Base-by-base conservation (phyloP, 1,140 invertebrate species). In the Coptotermes formosanus region DNA sequence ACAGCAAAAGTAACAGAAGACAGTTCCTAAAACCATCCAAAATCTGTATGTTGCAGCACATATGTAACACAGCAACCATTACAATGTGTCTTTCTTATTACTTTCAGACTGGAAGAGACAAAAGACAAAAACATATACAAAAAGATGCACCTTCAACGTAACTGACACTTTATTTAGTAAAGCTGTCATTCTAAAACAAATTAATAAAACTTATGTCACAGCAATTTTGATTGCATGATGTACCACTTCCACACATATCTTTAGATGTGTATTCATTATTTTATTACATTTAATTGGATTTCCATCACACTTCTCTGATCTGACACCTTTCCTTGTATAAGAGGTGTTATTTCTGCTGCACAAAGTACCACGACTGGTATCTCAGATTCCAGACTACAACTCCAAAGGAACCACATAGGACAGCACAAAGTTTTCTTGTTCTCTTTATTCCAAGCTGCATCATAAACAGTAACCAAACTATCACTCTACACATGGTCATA, bases 1-100 rank as follows among this genome's bases (percentile, higher is more conserved):
- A 52, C 52, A 84, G 52, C 12, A 45, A 16, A 84, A 84, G 45
- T 52, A 48, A 48, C 43, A 83, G 43, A 83, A 84, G 59, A 84
- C 83, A 84, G 52, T 32, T 45, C 83, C 83, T 84, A 45, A 84
- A 83, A 84, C 83, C 83, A 84, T 59, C 83, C 83, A 48, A 84
- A 59, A 84, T 75, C 30, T 75, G 64, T 8, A 21, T 84, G 52
- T n/a, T 84, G 45, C 25, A 48, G 30, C 83, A 84, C 30, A 84
- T 23, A 43, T 82, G 82, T 44, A 82, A 82, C 8, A 82, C 32
- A 45, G 52, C 83, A 52, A 52, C n/a, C 45, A 52, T 52, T 84
- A 84, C 19, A 25, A 84, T 55, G 83, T 84, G 44, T 84, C 52
- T 84, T 82, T 30, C n/a, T 84, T 16, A 30, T 59, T 30, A 55